A percentile compares a stretch with the other conserved stretches of the same genome.
Evolutionary conservation across 64 coral and sea anemone species (phyloP).

Genomic region (Platygyra sinensis): DNA sequence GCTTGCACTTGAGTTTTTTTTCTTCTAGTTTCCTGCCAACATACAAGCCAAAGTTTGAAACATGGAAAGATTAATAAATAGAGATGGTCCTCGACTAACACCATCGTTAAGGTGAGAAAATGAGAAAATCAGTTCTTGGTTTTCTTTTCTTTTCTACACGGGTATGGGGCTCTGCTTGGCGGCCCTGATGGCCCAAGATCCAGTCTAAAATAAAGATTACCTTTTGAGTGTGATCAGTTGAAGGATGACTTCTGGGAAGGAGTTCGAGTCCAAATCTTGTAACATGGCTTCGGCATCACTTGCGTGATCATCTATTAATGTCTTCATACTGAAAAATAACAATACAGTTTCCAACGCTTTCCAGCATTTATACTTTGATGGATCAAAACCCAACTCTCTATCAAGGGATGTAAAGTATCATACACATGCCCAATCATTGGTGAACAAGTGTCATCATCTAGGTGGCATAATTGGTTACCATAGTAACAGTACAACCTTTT

Average conservation of each 20-base stretch:
- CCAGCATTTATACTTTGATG: background rate
- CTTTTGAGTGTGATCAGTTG: conserved; percentile 35
- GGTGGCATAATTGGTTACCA: no score
- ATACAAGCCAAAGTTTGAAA: background rate
- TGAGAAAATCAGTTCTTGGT: no score
- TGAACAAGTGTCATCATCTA: no score
- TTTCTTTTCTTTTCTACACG: no score
- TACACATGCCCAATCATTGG: no score
- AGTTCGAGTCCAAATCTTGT: conserved; percentile 16
- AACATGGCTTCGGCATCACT: conserved; percentile 26
- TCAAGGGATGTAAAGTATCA: background rate
- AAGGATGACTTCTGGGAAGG: conserved; percentile 38
- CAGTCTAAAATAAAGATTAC: background rate
- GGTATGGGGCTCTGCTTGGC: no score
- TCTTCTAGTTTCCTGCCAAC: conserved; percentile 23
- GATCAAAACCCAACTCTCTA: background rate
- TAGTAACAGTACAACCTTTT: no score
- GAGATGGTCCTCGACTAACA: no score
- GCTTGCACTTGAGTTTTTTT: conserved; percentile 39
- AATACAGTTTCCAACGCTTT: background rate
- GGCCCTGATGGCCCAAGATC: no score
- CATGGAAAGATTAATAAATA: background rate
- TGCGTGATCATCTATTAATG: conserved; percentile 22
- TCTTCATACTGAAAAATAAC: conserved; percentile 8
- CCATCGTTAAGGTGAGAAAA: no score